phyloP scores from a whole-genome alignment of 35 echinoderm and acorn worm genomes.

The Strongylocentrotus purpuratus region DNA sequence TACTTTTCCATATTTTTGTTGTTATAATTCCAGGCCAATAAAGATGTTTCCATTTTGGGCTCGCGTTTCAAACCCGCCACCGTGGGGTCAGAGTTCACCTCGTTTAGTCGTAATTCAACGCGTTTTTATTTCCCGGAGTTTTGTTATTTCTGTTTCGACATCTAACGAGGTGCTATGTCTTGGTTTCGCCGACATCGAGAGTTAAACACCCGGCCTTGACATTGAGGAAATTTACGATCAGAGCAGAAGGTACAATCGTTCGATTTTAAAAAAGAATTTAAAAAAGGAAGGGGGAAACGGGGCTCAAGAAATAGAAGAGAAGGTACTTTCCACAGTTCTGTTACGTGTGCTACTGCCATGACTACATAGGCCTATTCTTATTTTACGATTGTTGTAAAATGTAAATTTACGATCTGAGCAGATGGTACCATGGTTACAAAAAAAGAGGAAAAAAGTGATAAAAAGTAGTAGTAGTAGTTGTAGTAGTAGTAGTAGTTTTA shows the following conservation, averaged over 20 bases:
- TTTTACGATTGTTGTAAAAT: no score
- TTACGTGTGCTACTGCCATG: no score
- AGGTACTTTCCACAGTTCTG: no score
- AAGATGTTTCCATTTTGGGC: background rate
- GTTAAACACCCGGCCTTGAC: conserved; percentile 7
- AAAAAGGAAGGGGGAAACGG: no score
- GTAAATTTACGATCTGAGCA: no score
- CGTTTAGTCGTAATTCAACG: conserved; percentile 10
- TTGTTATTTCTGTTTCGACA: conserved; percentile 4
- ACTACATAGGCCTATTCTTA: no score
- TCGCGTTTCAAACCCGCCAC: conserved; percentile 14
- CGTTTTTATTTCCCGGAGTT: background rate
- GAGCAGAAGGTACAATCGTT: background rate
- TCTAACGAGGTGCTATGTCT: conserved; percentile 16
- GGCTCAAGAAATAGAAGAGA: no score
- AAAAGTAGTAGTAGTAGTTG: no score
- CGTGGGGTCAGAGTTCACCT: background rate
- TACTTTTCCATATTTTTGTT: conserved; percentile 8
- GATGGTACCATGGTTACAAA: no score
- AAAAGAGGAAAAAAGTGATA: no score
- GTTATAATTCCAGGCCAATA: conserved; percentile 11
- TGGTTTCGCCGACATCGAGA: background rate
- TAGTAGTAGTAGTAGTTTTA: no score
- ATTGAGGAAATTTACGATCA: background rate
- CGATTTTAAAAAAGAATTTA: background rate